phyloP scores from a whole-genome alignment of 2,113 vertebrate genomes.

The Lampris megalopsis region DNA sequence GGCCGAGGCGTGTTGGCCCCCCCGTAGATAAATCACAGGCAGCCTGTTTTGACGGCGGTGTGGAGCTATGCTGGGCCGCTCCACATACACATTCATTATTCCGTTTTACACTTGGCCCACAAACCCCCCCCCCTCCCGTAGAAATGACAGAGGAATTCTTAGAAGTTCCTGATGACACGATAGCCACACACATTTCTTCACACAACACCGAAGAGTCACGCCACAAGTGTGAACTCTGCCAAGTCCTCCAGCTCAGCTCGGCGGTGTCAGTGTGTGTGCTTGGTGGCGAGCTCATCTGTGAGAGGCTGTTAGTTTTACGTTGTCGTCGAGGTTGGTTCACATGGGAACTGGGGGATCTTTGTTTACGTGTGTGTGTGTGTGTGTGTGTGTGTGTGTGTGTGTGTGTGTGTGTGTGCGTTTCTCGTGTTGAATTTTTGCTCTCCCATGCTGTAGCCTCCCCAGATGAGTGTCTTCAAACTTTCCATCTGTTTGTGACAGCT shows the following conservation, averaged over 20 bases:
- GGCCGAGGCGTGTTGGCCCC: neutral
- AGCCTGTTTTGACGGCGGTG: constrained; percentile 15
- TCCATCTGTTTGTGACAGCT: constrained; percentile 80
- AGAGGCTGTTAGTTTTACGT: constrained; percentile 55
- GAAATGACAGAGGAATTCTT: constrained; percentile 43
- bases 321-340: constrained; percentile 52
- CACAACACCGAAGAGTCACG: neutral
- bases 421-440: constrained; percentile 23
- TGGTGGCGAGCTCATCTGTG: constrained; percentile 32
- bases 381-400: constrained; percentile 16
- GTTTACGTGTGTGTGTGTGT: neutral
- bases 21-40: constrained; percentile 31
- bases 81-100: constrained; percentile 45
- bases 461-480: constrained; percentile 33
- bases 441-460: constrained; percentile 31
- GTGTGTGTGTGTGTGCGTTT: constrained; percentile 16
- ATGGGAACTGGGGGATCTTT: constrained; percentile 53
- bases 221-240: constrained; percentile 23
- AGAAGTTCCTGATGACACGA: constrained; percentile 40
- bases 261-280: constrained; percentile 15
- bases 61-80: neutral
- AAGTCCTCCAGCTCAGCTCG: neutral
- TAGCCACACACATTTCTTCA: constrained; percentile 23
- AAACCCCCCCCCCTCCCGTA: neutral
- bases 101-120: constrained; percentile 37